Evolutionary conservation across 2,113 vertebrate species (phyloP).

Genomic region (Calonectris borealis): DNA sequence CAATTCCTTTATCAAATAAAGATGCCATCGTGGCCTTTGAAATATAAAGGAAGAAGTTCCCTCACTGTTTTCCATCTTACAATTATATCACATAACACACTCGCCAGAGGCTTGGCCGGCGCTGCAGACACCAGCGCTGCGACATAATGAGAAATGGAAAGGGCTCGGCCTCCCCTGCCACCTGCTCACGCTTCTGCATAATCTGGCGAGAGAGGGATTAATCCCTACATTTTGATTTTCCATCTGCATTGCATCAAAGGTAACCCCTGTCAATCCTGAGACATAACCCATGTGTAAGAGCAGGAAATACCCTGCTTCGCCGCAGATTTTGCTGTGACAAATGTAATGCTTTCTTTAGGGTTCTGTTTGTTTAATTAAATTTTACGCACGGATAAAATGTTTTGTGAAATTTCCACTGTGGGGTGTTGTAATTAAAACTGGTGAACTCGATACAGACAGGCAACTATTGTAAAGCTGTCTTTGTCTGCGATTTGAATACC

Average conservation of each 20-base stretch:
- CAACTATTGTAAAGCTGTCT: background rate
- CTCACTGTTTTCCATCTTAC: background rate
- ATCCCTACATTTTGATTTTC: slow-evolving; percentile 17
- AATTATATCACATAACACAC: background rate
- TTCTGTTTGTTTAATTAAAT: background rate
- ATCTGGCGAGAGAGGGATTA: background rate
- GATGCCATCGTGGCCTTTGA: slow-evolving; percentile 49
- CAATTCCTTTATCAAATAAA: slow-evolving; percentile 64
- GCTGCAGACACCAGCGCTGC: background rate
- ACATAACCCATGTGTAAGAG: background rate
- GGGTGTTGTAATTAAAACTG: slow-evolving; percentile 22
- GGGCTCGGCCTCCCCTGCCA: slow-evolving; percentile 23
- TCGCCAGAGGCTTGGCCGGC: background rate
- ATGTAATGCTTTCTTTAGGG: background rate
- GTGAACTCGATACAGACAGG: background rate
- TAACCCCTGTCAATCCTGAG: background rate
- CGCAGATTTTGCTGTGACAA: background rate
- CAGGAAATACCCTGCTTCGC: background rate
- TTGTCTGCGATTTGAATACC: background rate
- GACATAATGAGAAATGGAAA: background rate
- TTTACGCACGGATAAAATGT: background rate
- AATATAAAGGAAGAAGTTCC: slow-evolving; percentile 12
- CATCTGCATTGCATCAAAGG: slow-evolving; percentile 41
- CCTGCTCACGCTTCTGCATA: slow-evolving; percentile 13
- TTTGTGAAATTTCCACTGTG: slow-evolving; percentile 3